phyloP scores from a whole-genome alignment of 2,888 invertebrate species.

The Tiliacea citrago region DNA sequence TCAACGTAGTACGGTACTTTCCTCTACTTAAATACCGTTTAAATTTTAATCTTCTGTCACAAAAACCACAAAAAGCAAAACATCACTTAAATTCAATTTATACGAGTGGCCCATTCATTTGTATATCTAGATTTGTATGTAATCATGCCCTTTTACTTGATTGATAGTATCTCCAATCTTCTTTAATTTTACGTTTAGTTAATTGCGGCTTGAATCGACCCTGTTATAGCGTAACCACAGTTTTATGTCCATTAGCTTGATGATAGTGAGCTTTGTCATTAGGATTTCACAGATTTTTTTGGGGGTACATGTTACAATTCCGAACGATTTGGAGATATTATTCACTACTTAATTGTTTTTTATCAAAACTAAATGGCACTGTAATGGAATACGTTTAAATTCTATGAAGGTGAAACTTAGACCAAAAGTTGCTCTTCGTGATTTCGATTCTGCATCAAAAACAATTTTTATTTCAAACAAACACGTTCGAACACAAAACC shows the following conservation, averaged over 20 bases:
- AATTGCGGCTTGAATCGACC: constrained; percentile 79
- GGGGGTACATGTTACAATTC: not conserved
- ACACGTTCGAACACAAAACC: constrained; percentile 26
- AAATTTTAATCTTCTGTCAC: constrained; percentile 41
- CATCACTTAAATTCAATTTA: constrained; percentile 86
- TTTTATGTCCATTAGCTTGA: constrained; percentile 78
- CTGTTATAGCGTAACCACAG: constrained; percentile 67
- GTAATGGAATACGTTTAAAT: not conserved
- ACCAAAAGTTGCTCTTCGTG: not conserved
- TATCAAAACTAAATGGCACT: not conserved
- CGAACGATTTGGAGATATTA: not conserved
- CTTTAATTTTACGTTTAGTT: constrained; percentile 82
- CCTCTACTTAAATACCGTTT: constrained; percentile 14
- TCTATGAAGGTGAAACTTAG: not conserved
- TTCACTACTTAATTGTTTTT: constrained; percentile 8
- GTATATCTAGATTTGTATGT: constrained; percentile 87
- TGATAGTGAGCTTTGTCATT: constrained; percentile 69
- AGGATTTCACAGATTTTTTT: constrained; percentile 55
- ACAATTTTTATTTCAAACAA: not conserved
- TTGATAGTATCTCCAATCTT: constrained; percentile 84
- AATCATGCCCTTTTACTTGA: constrained; percentile 88
- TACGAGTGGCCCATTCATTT: constrained; percentile 88
- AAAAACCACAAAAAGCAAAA: constrained; percentile 73
- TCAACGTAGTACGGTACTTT: not conserved
- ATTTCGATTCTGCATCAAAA: not conserved